Conservation (phyloP, 1,140 invertebrate genomes). For the Lysiphlebus fabarum region DNA sequence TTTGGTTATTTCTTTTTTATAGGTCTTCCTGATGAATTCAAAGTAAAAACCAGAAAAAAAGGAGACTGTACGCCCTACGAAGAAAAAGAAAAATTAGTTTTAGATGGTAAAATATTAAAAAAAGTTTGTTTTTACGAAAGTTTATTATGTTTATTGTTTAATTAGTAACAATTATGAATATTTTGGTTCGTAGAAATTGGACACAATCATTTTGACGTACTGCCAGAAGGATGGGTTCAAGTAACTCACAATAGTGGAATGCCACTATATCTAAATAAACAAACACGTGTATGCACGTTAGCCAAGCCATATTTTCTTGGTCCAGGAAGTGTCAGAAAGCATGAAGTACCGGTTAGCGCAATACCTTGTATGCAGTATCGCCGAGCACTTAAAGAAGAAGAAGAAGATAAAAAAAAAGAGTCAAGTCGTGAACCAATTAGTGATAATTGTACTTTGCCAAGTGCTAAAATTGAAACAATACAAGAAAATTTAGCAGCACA, state of each 20-base stretch:
- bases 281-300: slow-evolving; percentile 80
- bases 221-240: slow-evolving; percentile 95
- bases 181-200: slow-evolving; percentile 66
- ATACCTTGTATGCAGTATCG: slow-evolving; percentile 93
- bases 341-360: slow-evolving; percentile 88
- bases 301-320: slow-evolving; percentile 93
- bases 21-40: slow-evolving; percentile 68
- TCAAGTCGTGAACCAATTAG: slow-evolving; percentile 42
- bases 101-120: slow-evolving; percentile 65
- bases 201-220: slow-evolving; percentile 91
- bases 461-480: slow-evolving; percentile 76
- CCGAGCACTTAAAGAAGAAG: slow-evolving; percentile 72
- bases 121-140: too few relatives aligned
- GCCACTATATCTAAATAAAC: slow-evolving; percentile 86
- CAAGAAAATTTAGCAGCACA: slow-evolving; percentile 79
- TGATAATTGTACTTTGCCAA: slow-evolving; percentile 58
- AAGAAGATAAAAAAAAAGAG: slow-evolving; percentile 53
- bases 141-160: background rate
- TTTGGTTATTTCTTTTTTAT: slow-evolving; percentile 19
- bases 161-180: slow-evolving; percentile 13
- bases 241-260: slow-evolving; percentile 95
- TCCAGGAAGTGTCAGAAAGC: slow-evolving; percentile 87
- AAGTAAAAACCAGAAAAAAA: slow-evolving; percentile 62
- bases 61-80: slow-evolving; percentile 62
- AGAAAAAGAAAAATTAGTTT: slow-evolving; percentile 76